Evolutionary conservation across 2,888 invertebrate species (phyloP), one percentile per base, ranked within the genome.

Genomic region (Epinotia nisella): DNA sequence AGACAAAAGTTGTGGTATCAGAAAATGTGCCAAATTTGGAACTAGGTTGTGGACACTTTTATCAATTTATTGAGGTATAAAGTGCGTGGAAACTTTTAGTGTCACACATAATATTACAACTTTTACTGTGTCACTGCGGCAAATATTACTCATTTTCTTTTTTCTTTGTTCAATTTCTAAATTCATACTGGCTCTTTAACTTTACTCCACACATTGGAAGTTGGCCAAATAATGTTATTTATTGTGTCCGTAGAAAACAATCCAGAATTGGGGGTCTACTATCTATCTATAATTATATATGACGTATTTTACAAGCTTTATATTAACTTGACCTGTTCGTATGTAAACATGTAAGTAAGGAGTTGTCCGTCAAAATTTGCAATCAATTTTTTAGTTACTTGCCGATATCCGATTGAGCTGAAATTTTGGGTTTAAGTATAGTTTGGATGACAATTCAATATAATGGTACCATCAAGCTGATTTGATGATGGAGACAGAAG

Each of bases 151-250:
- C 15, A 7, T 51, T 65, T n/a, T 17, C 10, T 51, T 51, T 3
- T 39, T 5, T 35, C 2, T 35, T 13, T 35, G 51, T 64, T 53
- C 19, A 13, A 7, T 17, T 35, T 21, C 21, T 21, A 21, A 55
- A 66, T 66, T 55, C 39, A 39, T 51, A 39, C 39, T n/a, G 13
- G 21, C 19, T 62, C 11, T 51, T 29, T 11, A 53, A 35, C 53
- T 49, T 41, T 61, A 21, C 17, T 51, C 29, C 9, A 39, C n/a
- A 19, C 35, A 35, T 15, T 65, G 55, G 65, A 65, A 13, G 55
- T 39, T 55, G 21, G 65, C 65, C 65, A 66, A 66, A 66, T 66
- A 21, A 66, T 55, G 65, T 66, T 55, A 66, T 55, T 66, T 55
- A 65, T 65, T 4, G 55, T 17, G 19, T 24, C 7, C 17, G 64